Evolutionary conservation across 2,888 invertebrate species (phyloP), one percentile per base, ranked within the genome.

Genomic region (Trichacis sp.): DNA sequence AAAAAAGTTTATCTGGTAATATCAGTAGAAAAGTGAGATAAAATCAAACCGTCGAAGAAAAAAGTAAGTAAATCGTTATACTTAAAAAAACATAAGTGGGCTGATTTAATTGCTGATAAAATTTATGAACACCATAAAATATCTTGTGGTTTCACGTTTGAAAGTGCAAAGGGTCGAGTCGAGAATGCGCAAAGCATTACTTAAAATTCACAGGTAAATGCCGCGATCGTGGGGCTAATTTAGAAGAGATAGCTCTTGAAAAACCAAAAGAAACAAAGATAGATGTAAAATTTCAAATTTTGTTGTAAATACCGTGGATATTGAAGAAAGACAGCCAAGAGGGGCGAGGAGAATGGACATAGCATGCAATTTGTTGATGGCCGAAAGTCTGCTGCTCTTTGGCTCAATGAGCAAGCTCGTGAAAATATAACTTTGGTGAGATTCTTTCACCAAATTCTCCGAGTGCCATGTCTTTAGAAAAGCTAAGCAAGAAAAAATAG

Each of bases 401-500:
- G 64, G 64, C 53, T 59, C 8, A n/a, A n/a, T n/a, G n/a, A n/a
- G n/a, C n/a, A n/a, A n/a, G n/a, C n/a, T n/a, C n/a, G n/a, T n/a
- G n/a, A 45, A 43, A 30, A 50, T 43, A 58, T 54, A 43, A 11
- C 38, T 2, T 62, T 52, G 56, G 62, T 1, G 62, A 62, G 30
- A 9, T 2, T 45, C 6, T 46, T 29, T 62, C 54, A 0, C 52
- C 64, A 11, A 56, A 40, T 40, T 29, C 62, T 8, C 57, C 45
- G 15, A 45, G 42, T 8, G 1, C 48, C 1, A n/a, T 1, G 64
- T 64, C 1, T 40, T 69, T 29, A 49, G 64, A 4, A 62, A 69
- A 14, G 66, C 67, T 0, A 69, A 69, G 20, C 54, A 67, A 43
- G 8, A 49, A 12, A 55, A 64, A 59, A 2, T 40, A 1, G 51